These are phyloP conservation scores for Colletes latitarsis DNA, from an alignment of 1,140 invertebrate species.

Conservation along the genomic window DNA sequence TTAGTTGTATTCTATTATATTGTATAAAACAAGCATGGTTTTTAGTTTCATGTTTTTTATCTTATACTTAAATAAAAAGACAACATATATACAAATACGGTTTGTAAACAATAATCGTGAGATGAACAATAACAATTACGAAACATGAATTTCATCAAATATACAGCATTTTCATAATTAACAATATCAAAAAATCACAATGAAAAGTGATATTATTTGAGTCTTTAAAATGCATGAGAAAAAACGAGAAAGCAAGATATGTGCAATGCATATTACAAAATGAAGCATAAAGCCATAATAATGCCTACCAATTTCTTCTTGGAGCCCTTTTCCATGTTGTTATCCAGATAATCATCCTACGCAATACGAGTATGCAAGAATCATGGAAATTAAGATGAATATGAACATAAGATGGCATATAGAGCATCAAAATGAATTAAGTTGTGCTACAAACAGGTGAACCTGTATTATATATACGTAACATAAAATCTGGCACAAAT, in stretches of 20 bases:
- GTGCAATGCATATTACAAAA: conserved; percentile 5
- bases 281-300: conserved; percentile 36
- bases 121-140: conserved; percentile 4
- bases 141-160: not conserved
- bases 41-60: not conserved
- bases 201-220: not conserved
- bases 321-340: conserved; percentile 70
- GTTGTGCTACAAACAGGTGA: not conserved
- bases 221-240: not conserved
- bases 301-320: conserved; percentile 76
- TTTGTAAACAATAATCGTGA: not conserved
- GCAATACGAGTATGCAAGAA: conserved; percentile 67
- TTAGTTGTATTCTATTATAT: conserved; percentile 62
- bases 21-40: not conserved
- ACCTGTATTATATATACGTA: not conserved
- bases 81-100: not conserved
- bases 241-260: not conserved
- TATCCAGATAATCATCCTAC: conserved; percentile 75
- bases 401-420: conserved; percentile 7
- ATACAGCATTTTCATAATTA: not conserved
- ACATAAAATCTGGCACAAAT: not conserved
- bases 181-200: not conserved
- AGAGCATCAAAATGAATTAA: conserved; percentile 3
- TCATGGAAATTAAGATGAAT: conserved; percentile 46
- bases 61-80: not conserved